phyloP scores from a whole-genome alignment of 2,797 vertebrate genomes.

The Tragelaphus eurycerus region DNA sequence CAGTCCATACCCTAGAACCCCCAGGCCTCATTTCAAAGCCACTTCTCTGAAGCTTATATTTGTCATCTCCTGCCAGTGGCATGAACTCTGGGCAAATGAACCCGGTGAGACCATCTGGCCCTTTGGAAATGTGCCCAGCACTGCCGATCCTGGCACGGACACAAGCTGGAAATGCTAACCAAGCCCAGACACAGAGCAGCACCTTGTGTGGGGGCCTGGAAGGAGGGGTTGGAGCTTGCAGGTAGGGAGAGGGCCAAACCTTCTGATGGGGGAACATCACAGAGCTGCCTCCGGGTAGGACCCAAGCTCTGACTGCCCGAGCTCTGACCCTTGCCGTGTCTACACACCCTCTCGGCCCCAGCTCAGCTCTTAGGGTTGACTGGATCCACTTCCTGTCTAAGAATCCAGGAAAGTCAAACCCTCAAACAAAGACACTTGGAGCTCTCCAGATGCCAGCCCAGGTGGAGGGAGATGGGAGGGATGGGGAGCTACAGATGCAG shows the following conservation, averaged over 20 bases:
- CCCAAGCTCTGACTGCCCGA: accelerated
- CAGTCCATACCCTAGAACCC: not conserved
- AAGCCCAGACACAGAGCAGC: not conserved
- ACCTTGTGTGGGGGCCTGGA: not conserved
- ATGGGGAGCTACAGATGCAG: not conserved
- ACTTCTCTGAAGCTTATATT: not conserved
- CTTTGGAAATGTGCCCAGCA: constrained; percentile 41
- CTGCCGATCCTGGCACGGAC: not conserved
- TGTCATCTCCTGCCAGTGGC: constrained; percentile 22
- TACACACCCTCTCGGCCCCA: accelerated
- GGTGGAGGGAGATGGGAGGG: not conserved
- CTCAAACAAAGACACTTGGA: not conserved
- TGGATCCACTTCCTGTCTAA: not conserved
- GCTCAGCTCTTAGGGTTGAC: not conserved
- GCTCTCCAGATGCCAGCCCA: not conserved
- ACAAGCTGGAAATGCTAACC: not conserved
- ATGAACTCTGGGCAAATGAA: not conserved
- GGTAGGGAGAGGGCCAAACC: not conserved
- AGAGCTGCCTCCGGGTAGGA: not conserved
- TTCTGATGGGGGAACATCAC: not conserved
- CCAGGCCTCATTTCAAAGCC: not conserved
- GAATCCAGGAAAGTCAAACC: not conserved
- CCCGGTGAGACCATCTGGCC: constrained; percentile 51
- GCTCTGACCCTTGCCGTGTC: not conserved
- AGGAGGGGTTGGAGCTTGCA: not conserved